Percentiles rank a stretch among this genome's conserved stretches.
phyloP scores from a whole-genome alignment of 2,888 invertebrate genomes.

The Trimorus sp. region DNA sequence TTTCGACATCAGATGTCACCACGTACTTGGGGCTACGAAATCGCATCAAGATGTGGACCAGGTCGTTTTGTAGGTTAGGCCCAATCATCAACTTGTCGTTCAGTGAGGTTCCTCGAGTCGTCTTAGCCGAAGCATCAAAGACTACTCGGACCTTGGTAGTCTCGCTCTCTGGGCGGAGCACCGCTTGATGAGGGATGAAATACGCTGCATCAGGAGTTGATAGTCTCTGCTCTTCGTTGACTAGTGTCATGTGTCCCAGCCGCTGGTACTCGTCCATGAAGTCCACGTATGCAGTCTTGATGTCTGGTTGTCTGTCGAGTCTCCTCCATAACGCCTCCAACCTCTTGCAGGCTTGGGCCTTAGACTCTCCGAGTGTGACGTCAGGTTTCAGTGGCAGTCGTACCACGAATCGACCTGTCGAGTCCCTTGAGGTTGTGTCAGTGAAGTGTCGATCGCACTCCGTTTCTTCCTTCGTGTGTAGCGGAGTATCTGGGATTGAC shows the following conservation, averaged over 20 bases:
- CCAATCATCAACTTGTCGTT: conserved; percentile 11
- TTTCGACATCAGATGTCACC: conserved; percentile 1
- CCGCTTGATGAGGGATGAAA: conserved; percentile 11
- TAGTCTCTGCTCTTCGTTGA: background rate
- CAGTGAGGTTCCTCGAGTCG: conserved; percentile 2
- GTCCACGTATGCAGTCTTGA: conserved; percentile 34
- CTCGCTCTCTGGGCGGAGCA: background rate
- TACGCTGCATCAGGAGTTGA: background rate
- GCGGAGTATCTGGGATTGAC: conserved; percentile 24
- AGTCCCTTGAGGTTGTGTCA: conserved; percentile 25
- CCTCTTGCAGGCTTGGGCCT: background rate
- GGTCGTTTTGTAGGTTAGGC: conserved; percentile 1
- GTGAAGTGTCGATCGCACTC: conserved; percentile 43
- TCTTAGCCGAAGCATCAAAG: conserved; percentile 10
- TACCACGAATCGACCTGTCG: conserved; percentile 53
- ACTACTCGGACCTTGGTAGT: conserved; percentile 1
- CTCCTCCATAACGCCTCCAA: conserved; percentile 2
- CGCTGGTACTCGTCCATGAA: conserved; percentile 52
- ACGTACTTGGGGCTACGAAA: background rate
- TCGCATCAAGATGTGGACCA: conserved; percentile 3
- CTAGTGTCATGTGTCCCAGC: conserved; percentile 43
- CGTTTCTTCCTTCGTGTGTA: conserved; percentile 38
- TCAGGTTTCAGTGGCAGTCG: conserved; percentile 46
- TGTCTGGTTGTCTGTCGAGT: conserved; percentile 9
- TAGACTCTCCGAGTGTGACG: conserved; percentile 22